phyloP scores from a whole-genome alignment of 2,797 vertebrate species.

The Martes flavigula region DNA sequence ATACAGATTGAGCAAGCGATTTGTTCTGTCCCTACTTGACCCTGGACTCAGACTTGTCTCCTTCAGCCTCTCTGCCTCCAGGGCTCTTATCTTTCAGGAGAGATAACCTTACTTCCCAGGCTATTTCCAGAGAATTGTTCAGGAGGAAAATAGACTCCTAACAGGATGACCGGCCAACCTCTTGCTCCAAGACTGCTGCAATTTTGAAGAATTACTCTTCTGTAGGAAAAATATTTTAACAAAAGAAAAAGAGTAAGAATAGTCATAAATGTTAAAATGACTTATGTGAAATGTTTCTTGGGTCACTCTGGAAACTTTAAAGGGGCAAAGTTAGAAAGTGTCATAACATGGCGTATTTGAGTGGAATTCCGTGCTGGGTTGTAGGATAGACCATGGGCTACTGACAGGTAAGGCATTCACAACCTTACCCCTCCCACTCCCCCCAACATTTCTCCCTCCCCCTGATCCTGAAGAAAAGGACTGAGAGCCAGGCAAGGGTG shows the following conservation, averaged over 20 bases:
- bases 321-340: not conserved
- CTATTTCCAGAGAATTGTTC: not conserved
- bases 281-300: not conserved
- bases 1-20: not conserved
- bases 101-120: not conserved
- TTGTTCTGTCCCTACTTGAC: not conserved
- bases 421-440: not conserved
- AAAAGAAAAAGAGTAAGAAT: not conserved
- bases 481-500: not conserved
- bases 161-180: too few species aligned
- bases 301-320: not conserved
- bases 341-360: not conserved
- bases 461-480: not conserved
- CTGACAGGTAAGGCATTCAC: not conserved
- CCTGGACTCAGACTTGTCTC: not conserved
- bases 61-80: not conserved
- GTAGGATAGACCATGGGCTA: not conserved
- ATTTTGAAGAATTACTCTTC: not conserved
- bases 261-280: not conserved
- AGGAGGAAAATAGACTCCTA: not conserved
- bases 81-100: not conserved
- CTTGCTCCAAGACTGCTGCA: too few species aligned
- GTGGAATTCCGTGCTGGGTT: not conserved
- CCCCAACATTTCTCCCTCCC: not conserved
- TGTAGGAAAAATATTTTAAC: not conserved